Percentiles rank a stretch among this genome's conserved stretches.
Conservation (phyloP, 1,140 invertebrate species). For the Meloidogyne hapla region DNA sequence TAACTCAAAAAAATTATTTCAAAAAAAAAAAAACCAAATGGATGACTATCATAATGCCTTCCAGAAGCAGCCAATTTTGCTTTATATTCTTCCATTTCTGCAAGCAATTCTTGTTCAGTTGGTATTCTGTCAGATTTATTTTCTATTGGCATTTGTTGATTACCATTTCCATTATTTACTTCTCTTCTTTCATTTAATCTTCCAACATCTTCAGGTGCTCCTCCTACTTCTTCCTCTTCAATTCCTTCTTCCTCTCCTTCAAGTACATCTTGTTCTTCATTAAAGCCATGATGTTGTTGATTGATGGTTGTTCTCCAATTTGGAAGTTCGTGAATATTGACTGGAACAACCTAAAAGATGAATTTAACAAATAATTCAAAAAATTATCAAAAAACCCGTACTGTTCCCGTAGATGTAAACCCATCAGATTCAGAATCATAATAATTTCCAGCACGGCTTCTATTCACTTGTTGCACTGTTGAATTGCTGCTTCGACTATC, state of each 20-base stretch:
- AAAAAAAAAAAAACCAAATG: background rate
- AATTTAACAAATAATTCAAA: background rate
- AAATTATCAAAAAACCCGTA: background rate
- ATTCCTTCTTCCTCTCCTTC: constrained; percentile 4
- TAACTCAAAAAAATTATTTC: background rate
- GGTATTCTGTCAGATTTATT: constrained; percentile 5
- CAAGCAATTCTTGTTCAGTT: constrained; percentile 12
- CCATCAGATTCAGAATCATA: constrained; percentile 33
- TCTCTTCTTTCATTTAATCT: background rate
- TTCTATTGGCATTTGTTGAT: too few relatives aligned
- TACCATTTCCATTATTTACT: background rate
- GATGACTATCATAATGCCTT: constrained; percentile 40
- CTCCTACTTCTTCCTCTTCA: background rate
- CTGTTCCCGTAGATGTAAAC: constrained; percentile 27
- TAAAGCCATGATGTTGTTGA: background rate
- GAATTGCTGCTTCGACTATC: constrained; percentile 30
- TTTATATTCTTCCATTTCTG: constrained; percentile 33
- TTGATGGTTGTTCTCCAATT: constrained; percentile 6
- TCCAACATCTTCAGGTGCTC: background rate
- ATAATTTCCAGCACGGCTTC: background rate
- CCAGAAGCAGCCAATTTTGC: constrained; percentile 47
- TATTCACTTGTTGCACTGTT: background rate
- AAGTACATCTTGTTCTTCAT: background rate
- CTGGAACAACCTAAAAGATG: constrained; percentile 10
- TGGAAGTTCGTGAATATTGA: background rate